phyloP scores from a whole-genome alignment of 1,140 invertebrate genomes.

The Drosophila paulistorum region DNA sequence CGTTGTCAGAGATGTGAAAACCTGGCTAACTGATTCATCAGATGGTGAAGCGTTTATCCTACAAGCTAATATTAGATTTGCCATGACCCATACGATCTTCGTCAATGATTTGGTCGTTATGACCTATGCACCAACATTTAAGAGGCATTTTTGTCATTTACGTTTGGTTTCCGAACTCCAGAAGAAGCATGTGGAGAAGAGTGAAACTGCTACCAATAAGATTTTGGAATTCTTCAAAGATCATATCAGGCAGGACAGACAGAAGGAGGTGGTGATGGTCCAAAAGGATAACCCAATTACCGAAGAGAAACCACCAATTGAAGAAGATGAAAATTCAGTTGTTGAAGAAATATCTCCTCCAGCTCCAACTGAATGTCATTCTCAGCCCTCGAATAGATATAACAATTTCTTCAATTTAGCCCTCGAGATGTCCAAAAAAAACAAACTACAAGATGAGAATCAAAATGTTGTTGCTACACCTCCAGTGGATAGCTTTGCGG shows the following conservation, averaged over 20 bases:
- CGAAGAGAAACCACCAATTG: not conserved
- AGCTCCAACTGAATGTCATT: not conserved
- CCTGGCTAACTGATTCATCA: slow-evolving; percentile 28
- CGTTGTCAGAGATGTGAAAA: not conserved
- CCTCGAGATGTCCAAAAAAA: slow-evolving; percentile 18
- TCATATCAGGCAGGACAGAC: not conserved
- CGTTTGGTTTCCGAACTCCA: slow-evolving; percentile 17
- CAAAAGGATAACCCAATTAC: not conserved
- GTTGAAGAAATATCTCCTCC: no score
- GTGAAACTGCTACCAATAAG: not conserved
- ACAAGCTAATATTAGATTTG: slow-evolving; percentile 32
- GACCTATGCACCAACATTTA: slow-evolving; percentile 30
- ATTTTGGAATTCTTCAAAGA: slow-evolving; percentile 30
- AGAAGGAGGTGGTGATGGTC: not conserved
- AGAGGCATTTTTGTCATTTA: slow-evolving; percentile 23
- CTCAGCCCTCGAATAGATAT: not conserved
- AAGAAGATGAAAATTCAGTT: not conserved
- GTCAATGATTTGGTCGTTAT: slow-evolving; percentile 26
- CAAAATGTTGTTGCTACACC: not conserved
- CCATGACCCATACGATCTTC: slow-evolving; percentile 43
- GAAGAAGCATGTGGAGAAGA: slow-evolving; percentile 20
- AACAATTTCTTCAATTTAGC: slow-evolving; percentile 21
- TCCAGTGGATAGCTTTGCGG: not conserved
- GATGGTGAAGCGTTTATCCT: slow-evolving; percentile 23
- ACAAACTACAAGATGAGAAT: not conserved